Percentiles rank a stretch among this genome's conserved stretches.
Evolutionary conservation across 2,888 invertebrate species (phyloP).

Genomic region (Lepidochitona cinerea): DNA sequence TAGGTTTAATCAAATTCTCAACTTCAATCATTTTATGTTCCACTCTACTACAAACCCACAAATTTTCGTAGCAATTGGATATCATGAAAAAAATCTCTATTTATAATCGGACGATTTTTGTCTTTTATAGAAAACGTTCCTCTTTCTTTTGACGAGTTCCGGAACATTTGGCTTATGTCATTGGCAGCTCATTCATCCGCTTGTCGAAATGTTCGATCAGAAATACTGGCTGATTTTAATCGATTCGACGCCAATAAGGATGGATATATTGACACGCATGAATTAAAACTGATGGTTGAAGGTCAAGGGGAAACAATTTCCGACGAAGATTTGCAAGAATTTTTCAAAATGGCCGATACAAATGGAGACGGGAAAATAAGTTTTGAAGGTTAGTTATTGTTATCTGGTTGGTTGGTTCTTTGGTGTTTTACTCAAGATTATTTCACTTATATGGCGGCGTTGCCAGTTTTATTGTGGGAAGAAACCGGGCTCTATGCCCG

Average conservation of each 20-base stretch:
- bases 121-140: not conserved
- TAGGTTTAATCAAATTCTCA: too few species aligned
- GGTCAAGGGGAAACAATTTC: not conserved
- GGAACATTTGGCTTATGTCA: not conserved
- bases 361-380: not conserved
- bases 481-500: not conserved
- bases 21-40: too few species aligned
- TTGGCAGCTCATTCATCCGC: not conserved
- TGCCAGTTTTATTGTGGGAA: not conserved
- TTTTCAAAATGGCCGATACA: conserved; percentile 5
- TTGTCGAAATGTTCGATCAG: not conserved
- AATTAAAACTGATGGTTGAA: not conserved
- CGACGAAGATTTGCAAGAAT: not conserved
- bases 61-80: too few species aligned
- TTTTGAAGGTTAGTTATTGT: not conserved
- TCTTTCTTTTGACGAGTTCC: not conserved
- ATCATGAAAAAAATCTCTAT: too few species aligned
- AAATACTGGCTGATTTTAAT: not conserved
- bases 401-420: too few species aligned
- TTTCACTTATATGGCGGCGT: not conserved
- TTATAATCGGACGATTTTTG: too few species aligned
- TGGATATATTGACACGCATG: not conserved
- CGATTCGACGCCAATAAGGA: not conserved
- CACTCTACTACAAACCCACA: too few species aligned
- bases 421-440: not conserved